phyloP scores from a whole-genome alignment of 1,140 invertebrate species.

The Habropoda laboriosa region DNA sequence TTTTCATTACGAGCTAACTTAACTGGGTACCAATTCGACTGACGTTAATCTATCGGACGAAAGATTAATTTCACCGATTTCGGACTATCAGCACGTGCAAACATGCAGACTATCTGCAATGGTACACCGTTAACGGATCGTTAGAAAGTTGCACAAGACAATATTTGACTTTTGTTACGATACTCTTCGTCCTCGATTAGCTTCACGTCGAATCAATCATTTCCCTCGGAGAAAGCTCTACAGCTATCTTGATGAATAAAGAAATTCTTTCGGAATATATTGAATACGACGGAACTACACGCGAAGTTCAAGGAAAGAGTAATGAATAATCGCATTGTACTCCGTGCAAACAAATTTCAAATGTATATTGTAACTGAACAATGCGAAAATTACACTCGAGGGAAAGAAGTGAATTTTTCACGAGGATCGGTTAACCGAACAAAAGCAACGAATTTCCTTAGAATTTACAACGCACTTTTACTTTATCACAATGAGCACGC shows the following conservation, averaged over 20 bases:
- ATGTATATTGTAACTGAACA: too few relatives aligned
- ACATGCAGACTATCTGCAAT: neutral
- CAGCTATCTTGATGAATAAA: neutral
- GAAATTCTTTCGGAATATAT: too few relatives aligned
- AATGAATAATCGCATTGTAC: too few relatives aligned
- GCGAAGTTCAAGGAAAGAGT: too few relatives aligned
- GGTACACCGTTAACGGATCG: neutral
- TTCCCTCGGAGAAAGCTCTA: neutral
- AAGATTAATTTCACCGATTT: neutral
- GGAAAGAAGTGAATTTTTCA: too few relatives aligned
- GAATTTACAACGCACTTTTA: slow-evolving; percentile 1
- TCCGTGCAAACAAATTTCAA: too few relatives aligned
- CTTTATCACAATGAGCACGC: neutral
- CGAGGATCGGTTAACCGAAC: neutral
- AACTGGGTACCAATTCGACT: too few relatives aligned
- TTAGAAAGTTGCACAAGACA: neutral
- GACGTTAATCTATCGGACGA: neutral
- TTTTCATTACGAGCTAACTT: too few relatives aligned
- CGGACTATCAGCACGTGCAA: neutral
- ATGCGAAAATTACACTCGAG: too few relatives aligned
- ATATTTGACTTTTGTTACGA: neutral
- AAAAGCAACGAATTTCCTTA: neutral
- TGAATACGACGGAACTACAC: too few relatives aligned
- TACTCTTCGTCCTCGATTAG: neutral
- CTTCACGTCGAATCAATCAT: neutral